Evolutionary conservation across 2,888 invertebrate genomes (phyloP).

Genomic region (Papilio gigon): DNA sequence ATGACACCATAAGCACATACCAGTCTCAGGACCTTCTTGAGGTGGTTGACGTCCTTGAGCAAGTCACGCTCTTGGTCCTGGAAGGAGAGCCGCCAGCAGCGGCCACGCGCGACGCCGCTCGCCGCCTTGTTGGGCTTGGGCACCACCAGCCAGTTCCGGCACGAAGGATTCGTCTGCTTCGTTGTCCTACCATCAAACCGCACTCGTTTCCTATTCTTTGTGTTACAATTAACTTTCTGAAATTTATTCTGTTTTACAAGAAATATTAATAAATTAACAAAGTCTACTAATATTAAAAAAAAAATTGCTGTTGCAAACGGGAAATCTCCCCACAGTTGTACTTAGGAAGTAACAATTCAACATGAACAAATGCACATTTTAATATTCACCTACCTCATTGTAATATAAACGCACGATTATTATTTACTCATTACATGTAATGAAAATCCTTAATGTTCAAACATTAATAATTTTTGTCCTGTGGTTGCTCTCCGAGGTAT

Average conservation of each 20-base stretch:
- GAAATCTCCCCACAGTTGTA: not conserved
- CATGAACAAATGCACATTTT: not conserved
- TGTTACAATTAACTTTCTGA: too few species aligned
- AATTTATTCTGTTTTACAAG: too few species aligned
- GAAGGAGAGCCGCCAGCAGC: slow-evolving; percentile 82
- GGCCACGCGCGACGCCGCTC: slow-evolving; percentile 52
- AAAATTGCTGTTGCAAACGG: not conserved
- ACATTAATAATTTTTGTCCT: too few species aligned
- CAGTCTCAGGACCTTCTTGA: slow-evolving; percentile 75
- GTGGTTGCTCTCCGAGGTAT: too few species aligned
- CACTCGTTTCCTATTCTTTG: too few species aligned
- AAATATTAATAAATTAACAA: too few species aligned
- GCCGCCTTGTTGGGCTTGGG: slow-evolving; percentile 74
- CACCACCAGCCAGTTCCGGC: slow-evolving; percentile 73
- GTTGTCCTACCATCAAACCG: slow-evolving; percentile 45
- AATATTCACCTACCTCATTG: too few species aligned
- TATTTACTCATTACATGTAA: too few species aligned
- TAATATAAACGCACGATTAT: too few species aligned
- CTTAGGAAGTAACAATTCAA: not conserved
- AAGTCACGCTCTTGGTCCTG: slow-evolving; percentile 79
- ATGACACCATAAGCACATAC: slow-evolving; percentile 50
- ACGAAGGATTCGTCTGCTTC: slow-evolving; percentile 30
- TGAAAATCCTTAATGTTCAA: too few species aligned
- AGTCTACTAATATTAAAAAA: too few species aligned
- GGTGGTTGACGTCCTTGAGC: slow-evolving; percentile 67